A percentile compares a stretch with the other conserved stretches of the same genome.
Evolutionary conservation across 2,797 vertebrate genomes (phyloP).

Genomic region (Cyclura pinguis): DNA sequence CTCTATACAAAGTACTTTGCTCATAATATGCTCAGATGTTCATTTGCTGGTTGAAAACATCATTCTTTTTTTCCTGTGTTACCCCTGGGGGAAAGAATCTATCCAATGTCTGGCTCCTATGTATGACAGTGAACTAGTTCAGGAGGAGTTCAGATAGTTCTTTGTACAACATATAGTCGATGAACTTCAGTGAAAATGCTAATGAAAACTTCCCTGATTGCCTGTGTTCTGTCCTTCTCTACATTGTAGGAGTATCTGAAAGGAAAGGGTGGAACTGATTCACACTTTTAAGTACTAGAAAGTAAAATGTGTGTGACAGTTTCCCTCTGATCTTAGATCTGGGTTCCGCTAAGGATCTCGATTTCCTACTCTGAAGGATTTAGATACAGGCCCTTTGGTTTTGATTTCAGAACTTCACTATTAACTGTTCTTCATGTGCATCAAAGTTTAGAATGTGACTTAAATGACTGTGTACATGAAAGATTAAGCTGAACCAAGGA

Average conservation of each 20-base stretch:
- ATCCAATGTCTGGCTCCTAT: conserved; percentile 66
- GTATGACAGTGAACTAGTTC: conserved; percentile 66
- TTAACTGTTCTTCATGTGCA: conserved; percentile 69
- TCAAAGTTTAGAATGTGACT: conserved; percentile 71
- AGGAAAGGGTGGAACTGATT: conserved; percentile 68
- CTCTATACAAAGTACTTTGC: neutral
- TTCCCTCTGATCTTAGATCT: conserved; percentile 70
- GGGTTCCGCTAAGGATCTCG: conserved; percentile 66
- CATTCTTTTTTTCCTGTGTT: conserved; percentile 46
- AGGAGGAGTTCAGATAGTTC: conserved; percentile 73
- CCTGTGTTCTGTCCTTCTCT: conserved; percentile 63
- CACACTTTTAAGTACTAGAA: conserved; percentile 69
- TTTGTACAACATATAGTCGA: conserved; percentile 73
- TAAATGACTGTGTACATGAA: conserved; percentile 68
- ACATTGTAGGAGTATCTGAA: conserved; percentile 71
- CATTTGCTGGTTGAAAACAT: neutral
- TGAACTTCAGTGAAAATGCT: conserved; percentile 69
- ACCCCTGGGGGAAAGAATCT: conserved; percentile 37
- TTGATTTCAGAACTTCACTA: conserved; percentile 70
- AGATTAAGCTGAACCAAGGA: conserved; percentile 79
- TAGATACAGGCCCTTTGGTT: conserved; percentile 55
- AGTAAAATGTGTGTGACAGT: conserved; percentile 64
- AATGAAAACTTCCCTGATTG: conserved; percentile 71
- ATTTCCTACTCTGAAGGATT: conserved; percentile 59
- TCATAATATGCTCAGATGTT: neutral